phyloP scores from a whole-genome alignment of 2,113 vertebrate species.

The Nesoenas mayeri region DNA sequence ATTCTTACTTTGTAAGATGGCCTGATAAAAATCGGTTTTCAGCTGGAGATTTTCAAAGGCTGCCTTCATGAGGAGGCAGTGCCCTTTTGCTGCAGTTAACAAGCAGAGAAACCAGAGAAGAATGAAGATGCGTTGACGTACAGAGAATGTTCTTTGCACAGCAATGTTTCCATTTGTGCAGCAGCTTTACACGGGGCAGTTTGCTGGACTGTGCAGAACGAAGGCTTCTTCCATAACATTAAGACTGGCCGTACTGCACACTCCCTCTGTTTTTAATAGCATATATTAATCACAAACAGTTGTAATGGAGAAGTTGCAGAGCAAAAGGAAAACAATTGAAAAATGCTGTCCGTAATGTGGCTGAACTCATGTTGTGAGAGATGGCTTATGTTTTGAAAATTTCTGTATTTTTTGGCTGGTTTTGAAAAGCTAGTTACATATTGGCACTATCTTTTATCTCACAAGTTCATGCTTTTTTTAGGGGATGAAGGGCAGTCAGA shows the following conservation, averaged over 20 bases:
- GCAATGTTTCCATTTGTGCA: not conserved
- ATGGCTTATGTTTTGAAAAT: not conserved
- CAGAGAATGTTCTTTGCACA: not conserved
- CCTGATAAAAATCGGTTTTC: constrained; percentile 36
- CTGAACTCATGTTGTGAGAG: not conserved
- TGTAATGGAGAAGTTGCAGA: not conserved
- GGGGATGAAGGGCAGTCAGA: not conserved
- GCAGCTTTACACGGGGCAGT: not conserved
- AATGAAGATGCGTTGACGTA: not conserved
- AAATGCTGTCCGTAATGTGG: not conserved
- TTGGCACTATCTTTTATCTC: not conserved
- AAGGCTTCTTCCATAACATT: not conserved
- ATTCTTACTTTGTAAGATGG: not conserved
- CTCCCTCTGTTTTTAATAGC: constrained; percentile 22
- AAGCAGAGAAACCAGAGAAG: not conserved
- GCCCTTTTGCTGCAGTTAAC: not conserved
- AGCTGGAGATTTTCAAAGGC: constrained; percentile 7
- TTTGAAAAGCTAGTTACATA: not conserved
- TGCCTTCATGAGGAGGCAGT: not conserved
- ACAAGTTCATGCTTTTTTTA: not conserved
- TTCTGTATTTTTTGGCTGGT: not conserved
- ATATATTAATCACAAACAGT: constrained; percentile 21
- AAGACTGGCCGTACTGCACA: not conserved
- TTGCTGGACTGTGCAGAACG: not conserved
- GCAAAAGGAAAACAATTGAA: not conserved